These are phyloP conservation scores for Acrossocheilus fasciatus DNA, from an alignment of 2,797 vertebrate genomes.

Conservation along the genomic window DNA sequence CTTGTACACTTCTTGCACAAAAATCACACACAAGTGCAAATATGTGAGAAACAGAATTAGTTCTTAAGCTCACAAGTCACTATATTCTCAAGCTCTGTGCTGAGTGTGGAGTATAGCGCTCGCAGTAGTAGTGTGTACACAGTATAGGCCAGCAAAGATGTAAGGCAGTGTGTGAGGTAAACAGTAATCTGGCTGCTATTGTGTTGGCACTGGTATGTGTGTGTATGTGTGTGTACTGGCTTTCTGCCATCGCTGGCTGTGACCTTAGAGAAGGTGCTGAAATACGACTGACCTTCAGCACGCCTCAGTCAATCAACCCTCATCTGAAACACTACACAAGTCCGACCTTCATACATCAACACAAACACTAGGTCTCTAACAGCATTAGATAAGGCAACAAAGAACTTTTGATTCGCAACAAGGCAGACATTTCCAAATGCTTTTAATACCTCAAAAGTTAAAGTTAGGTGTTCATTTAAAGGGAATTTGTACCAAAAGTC, in stretches of 20 bases:
- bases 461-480: background rate
- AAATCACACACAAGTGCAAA: background rate
- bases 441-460: slow-evolving; percentile 13
- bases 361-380: slow-evolving; percentile 32
- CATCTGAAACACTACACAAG: slow-evolving; percentile 46
- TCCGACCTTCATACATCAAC: slow-evolving; percentile 47
- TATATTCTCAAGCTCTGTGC: background rate
- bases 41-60: background rate
- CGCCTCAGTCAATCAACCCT: slow-evolving; percentile 48
- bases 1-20: background rate
- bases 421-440: slow-evolving; percentile 26
- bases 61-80: background rate
- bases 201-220: slow-evolving; percentile 28
- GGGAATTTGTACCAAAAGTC: background rate
- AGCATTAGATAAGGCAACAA: slow-evolving; percentile 34
- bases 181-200: slow-evolving; percentile 33
- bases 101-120: background rate
- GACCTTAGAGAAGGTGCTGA: slow-evolving; percentile 49
- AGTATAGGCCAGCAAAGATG: slow-evolving; percentile 29
- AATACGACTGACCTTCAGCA: slow-evolving; percentile 54
- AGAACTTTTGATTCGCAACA: background rate
- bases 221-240: slow-evolving; percentile 47
- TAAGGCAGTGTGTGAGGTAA: slow-evolving; percentile 42
- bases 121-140: slow-evolving; percentile 5
- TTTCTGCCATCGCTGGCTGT: slow-evolving; percentile 43